A percentile compares a stretch with the other conserved stretches of the same genome.
Evolutionary conservation across 2,797 vertebrate species (phyloP).

Genomic region (Somateria mollissima): DNA sequence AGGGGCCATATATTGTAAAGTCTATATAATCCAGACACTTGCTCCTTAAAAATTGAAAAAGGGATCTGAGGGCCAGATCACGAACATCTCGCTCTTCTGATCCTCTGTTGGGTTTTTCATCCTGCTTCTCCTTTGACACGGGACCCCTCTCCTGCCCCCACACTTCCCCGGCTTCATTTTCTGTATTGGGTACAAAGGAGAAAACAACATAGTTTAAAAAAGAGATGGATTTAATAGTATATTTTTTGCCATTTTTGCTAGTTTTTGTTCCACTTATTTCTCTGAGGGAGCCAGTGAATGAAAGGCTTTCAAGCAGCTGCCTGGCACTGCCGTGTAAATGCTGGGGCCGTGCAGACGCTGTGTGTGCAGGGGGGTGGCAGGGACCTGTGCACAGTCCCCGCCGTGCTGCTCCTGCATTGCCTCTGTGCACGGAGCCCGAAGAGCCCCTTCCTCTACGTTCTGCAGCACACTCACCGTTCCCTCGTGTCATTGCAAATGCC

Average conservation of each 20-base stretch:
- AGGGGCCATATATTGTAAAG: background rate
- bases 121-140: background rate
- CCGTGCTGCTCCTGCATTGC: background rate
- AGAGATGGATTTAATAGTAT: background rate
- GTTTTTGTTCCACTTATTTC: background rate
- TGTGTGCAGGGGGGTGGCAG: background rate
- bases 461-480: background rate
- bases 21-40: background rate
- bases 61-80: background rate
- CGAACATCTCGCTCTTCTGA: background rate
- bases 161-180: background rate
- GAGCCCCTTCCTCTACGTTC: background rate
- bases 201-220: background rate
- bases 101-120: background rate
- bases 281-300: background rate
- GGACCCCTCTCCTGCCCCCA: background rate
- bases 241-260: background rate
- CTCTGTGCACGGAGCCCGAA: background rate
- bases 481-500: background rate
- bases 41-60: background rate
- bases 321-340: background rate
- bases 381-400: background rate
- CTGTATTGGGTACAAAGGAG: background rate
- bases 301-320: conserved; percentile 1
- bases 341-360: background rate